phyloP scores from a whole-genome alignment of 2,797 vertebrate species.

The Ctenochaetus hawaiiensis region DNA sequence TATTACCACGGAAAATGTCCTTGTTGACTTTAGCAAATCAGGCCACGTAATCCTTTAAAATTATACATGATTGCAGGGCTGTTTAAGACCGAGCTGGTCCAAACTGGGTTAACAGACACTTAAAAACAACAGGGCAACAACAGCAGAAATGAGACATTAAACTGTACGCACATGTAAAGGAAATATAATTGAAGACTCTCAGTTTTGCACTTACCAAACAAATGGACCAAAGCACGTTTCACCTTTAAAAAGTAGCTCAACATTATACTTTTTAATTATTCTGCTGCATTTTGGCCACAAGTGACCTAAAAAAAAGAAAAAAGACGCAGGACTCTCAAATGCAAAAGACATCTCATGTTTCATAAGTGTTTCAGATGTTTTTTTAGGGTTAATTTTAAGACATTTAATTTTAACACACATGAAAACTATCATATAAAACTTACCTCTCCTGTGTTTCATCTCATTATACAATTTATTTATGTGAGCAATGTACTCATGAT shows the following conservation, averaged over 20 bases:
- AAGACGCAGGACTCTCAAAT: not conserved
- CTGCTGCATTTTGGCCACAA: constrained; percentile 4
- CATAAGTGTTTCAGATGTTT: not conserved
- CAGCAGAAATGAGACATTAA: not conserved
- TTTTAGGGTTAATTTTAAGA: constrained; percentile 18
- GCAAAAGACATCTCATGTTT: constrained; percentile 11
- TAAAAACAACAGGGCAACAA: not conserved
- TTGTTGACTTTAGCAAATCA: not conserved
- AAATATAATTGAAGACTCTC: constrained; percentile 10
- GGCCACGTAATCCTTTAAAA: not conserved
- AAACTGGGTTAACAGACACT: constrained; percentile 6
- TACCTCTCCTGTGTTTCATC: not conserved
- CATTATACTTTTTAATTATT: constrained; percentile 14
- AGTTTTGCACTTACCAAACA: constrained; percentile 17
- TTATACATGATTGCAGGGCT: not conserved
- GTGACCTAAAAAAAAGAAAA: not conserved
- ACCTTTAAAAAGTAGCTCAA: constrained; percentile 12
- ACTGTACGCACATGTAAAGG: not conserved
- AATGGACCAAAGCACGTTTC: constrained; percentile 38
- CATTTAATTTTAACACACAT: constrained; percentile 21
- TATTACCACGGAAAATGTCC: constrained; percentile 4
- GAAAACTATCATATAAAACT: not conserved
- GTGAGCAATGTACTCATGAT: not conserved
- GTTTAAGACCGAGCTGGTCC: not conserved
- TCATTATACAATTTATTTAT: not conserved